Base-by-base conservation (phyloP, 1,140 invertebrate species). In the Akabosia matsudoensis region DNA sequence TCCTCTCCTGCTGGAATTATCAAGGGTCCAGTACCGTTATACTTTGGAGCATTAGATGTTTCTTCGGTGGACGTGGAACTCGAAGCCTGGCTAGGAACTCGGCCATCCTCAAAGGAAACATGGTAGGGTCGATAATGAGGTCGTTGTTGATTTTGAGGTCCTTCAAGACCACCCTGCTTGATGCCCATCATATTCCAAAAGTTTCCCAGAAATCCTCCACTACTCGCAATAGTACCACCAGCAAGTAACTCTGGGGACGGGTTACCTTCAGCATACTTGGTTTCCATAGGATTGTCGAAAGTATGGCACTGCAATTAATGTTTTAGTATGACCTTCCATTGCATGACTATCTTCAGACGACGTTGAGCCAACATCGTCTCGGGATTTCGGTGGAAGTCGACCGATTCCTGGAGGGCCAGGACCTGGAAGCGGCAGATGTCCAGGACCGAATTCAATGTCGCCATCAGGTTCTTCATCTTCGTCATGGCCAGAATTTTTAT, bases 231-330 rank as follows among this genome's bases (percentile, higher is more conserved):
- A 24, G 22, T 28, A 67, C 61, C 31, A 10, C 22, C 28, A 18
- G 37, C 37, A 10, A 10, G 37, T 45, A 45, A 45, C 37, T 18
- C 7, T 7, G 37, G 7, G 7, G 37, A 18, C 37, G 37, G 37
- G 37, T 45, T 7, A 45, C 37, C 37, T 10, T 45, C 37, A 7
- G 30, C 22, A 67, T 30, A 67, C 28, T 30, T 28, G 3, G 61
- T 67, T 28, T 67, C 61, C 22, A 22, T 67, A n/a, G 24, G 10
- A 24, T 67, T 67, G 1, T n/a, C 61, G 7, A n/a, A 67, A 67
- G 31, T 67, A 67, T 30, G 61, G 61, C 28, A 67, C 61, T 7
- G 61, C 61, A 30, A 67, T 67, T 31, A 67, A 24, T 22, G 54
- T 61, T 61, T 61, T 56, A 16, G 54, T 67, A 31, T 67, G 61